Base-by-base conservation (phyloP, 2,797 vertebrate species). In the Lates japonicus region DNA sequence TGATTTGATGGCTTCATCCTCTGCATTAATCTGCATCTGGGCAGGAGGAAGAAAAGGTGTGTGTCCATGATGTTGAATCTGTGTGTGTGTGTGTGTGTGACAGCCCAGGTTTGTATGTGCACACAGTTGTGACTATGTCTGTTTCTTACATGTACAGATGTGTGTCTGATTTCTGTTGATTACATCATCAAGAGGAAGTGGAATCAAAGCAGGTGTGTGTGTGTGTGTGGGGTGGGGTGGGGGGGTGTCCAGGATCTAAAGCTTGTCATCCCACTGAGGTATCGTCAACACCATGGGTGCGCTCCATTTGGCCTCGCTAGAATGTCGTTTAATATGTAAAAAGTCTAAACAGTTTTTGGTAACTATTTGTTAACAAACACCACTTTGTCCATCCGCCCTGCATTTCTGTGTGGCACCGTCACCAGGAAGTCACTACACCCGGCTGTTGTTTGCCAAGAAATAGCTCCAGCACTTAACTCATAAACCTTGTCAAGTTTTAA, bases 121-220 rank as follows among this genome's bases (percentile, higher is more conserved):
- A 5, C 17, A 7, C 7, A 35, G 69, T 29, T 5, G 46, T 6
- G 46, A 17, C 46, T 49, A 35, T 35, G 35, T 7, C 12, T 20
- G 42, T 25, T 42, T 35, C 29, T 22, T 7, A 59, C 75, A 60
- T 65, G 37, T 25, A 68, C 4, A 14, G 2, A 2, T 10, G 8
- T 65, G 11, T 41, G 51, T 69, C 58, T 68, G 62, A 60, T 84
- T 84, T 76, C 77, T 48, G 63, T 37, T 59, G 60, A 29, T 84
- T 84, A 42, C 82, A 77, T 80, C 82, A 80, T 64, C 12, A 55
- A 10, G 37, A 72, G 33, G 60, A 71, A 49, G 63, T 12, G 62
- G 58, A 73, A 42, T 17, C 11, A 37, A 37, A 68, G 33, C 49
- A 48, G 37, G 3, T 37, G 37, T 6, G 37, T 37, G 35, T 4